Conservation (phyloP, 2,797 vertebrate species). For the Bucorvus abyssinicus region DNA sequence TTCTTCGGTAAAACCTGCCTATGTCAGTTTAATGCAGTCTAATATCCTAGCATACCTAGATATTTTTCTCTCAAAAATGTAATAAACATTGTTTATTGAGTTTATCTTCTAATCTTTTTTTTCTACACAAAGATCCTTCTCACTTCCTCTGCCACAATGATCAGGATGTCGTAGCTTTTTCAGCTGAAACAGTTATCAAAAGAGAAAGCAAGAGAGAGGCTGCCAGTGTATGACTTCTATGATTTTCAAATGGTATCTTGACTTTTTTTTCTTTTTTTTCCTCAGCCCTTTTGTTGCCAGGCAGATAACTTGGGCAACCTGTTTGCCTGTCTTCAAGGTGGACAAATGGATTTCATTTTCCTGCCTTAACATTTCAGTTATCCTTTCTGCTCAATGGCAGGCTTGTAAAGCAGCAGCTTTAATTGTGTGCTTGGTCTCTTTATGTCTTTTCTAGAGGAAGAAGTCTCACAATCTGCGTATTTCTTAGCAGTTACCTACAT, state of each 20-base stretch:
- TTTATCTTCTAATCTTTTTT: slow-evolving; percentile 46
- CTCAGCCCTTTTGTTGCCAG: not conserved
- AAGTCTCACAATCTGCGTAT: not conserved
- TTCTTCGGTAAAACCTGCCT: not conserved
- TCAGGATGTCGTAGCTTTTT: slow-evolving; percentile 9
- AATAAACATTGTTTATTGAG: slow-evolving; percentile 27
- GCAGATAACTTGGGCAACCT: not conserved
- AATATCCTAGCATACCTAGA: not conserved
- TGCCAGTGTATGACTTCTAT: not conserved
- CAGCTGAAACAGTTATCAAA: slow-evolving; percentile 30
- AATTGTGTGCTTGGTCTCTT: not conserved
- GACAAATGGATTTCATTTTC: not conserved
- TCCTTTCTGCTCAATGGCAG: slow-evolving; percentile 2
- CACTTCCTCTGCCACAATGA: not conserved
- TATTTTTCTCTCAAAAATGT: slow-evolving; percentile 41
- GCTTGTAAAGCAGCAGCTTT: not conserved
- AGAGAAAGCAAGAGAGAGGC: not conserved
- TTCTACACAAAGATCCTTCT: slow-evolving; percentile 34
- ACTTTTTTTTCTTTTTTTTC: not conserved
- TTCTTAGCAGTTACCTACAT: slow-evolving; percentile 11
- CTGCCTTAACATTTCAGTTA: not conserved
- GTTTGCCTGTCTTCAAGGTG: not conserved
- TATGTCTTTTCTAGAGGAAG: not conserved
- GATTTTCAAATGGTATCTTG: not conserved
- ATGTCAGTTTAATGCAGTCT: not conserved